These are phyloP conservation scores for Melanerpes formicivorus DNA, from an alignment of 2,113 vertebrate species.

Conservation along the genomic window DNA sequence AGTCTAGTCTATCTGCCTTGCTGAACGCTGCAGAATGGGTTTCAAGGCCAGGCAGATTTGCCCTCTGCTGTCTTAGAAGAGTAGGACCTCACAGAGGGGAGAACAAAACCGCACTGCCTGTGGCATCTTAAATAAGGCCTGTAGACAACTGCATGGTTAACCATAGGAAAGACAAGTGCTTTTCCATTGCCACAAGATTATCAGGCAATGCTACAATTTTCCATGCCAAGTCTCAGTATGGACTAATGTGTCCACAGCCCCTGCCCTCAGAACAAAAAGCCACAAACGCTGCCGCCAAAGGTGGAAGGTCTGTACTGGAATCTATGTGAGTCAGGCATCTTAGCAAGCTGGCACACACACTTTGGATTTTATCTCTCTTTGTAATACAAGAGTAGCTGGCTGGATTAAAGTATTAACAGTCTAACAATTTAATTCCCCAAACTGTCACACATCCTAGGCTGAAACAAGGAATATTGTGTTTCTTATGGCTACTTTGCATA, in stretches of 20 bases:
- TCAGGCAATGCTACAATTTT: not conserved
- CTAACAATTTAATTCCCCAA: not conserved
- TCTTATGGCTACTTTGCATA: not conserved
- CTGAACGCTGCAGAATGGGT: not conserved
- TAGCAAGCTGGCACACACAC: accelerated
- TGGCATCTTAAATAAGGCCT: not conserved
- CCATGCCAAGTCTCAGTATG: not conserved
- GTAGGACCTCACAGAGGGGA: accelerated
- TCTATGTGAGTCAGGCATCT: not conserved
- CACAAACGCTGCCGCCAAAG: not conserved
- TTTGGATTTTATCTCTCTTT: not conserved
- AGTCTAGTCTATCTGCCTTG: not conserved
- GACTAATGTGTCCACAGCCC: not conserved
- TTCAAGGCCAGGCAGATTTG: not conserved
- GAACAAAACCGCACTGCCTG: not conserved
- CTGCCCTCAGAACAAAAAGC: not conserved
- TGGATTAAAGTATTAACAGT: not conserved
- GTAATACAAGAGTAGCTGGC: not conserved
- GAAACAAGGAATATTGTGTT: not conserved
- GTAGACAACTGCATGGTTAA: accelerated
- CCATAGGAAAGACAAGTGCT: not conserved
- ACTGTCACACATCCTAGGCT: not conserved
- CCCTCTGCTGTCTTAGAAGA: not conserved
- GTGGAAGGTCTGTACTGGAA: not conserved
- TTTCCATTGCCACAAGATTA: not conserved